Evolutionary conservation across 2,888 invertebrate genomes (phyloP).

Genomic region (Parnassius smintheus): DNA sequence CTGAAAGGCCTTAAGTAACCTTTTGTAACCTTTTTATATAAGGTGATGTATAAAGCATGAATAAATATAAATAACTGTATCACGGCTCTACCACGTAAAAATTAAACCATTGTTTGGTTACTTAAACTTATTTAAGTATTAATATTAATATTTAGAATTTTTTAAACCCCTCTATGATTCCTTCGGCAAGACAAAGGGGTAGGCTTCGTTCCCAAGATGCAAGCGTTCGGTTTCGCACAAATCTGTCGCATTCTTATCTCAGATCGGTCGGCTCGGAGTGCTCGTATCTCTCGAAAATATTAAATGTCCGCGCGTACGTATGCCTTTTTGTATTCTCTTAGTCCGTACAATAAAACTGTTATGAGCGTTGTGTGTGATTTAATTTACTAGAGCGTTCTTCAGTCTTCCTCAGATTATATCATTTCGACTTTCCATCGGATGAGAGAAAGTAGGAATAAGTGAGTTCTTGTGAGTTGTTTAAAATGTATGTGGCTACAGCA

Average conservation of each 20-base stretch:
- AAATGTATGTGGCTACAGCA: no score
- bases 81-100: no score
- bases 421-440: background rate
- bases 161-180: conserved; percentile 6
- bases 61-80: no score
- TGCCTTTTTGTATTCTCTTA: conserved; percentile 41
- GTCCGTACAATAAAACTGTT: conserved; percentile 36
- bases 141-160: no score
- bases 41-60: no score
- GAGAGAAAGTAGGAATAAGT: background rate
- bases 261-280: conserved; percentile 35
- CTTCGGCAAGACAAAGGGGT: conserved; percentile 8
- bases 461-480: no score
- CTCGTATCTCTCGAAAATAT: conserved; percentile 47
- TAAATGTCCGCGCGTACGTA: conserved; percentile 39
- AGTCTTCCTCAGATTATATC: background rate
- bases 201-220: conserved; percentile 18
- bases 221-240: conserved; percentile 38
- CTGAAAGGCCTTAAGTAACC: no score
- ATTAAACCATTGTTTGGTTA: no score
- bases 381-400: conserved; percentile 2
- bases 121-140: no score
- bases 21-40: no score
- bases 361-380: conserved; percentile 24
- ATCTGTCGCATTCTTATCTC: conserved; percentile 45